Evolutionary conservation across 1,140 invertebrate genomes (phyloP).

Genomic region (Bombus impatiens): DNA sequence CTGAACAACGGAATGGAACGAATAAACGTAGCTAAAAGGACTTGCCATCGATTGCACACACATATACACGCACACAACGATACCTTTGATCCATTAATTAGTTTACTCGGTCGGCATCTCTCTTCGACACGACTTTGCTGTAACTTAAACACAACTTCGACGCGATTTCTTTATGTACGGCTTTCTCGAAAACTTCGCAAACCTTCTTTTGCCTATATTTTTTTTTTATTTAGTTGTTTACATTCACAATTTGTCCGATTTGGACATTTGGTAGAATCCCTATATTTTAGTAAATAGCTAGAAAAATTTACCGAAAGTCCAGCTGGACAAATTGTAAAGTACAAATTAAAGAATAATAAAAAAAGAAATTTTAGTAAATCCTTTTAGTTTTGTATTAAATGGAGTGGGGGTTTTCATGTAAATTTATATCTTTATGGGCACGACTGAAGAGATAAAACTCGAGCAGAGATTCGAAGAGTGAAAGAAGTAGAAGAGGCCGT

Average conservation of each 20-base stretch:
- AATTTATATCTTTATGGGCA: too few species aligned
- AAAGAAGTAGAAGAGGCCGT: too few species aligned
- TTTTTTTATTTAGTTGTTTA: too few species aligned
- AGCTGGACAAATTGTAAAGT: too few species aligned
- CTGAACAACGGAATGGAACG: not conserved
- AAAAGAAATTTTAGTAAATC: not conserved
- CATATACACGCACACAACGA: not conserved
- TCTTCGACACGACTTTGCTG: not conserved
- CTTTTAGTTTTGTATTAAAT: not conserved
- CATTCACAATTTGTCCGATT: too few species aligned
- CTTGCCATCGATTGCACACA: not conserved
- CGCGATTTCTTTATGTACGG: not conserved
- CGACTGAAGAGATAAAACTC: too few species aligned
- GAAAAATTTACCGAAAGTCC: too few species aligned
- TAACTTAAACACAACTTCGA: too few species aligned
- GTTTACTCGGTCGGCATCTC: not conserved
- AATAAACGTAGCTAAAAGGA: not conserved
- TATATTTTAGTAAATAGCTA: not conserved
- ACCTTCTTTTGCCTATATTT: too few species aligned
- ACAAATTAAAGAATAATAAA: too few species aligned
- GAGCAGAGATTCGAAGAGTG: too few species aligned
- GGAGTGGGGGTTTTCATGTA: not conserved
- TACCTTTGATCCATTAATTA: not conserved
- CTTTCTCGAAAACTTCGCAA: not conserved
- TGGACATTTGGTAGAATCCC: too few species aligned